phyloP scores from a whole-genome alignment of 1,140 invertebrate species.

The Bactericera cockerelli region DNA sequence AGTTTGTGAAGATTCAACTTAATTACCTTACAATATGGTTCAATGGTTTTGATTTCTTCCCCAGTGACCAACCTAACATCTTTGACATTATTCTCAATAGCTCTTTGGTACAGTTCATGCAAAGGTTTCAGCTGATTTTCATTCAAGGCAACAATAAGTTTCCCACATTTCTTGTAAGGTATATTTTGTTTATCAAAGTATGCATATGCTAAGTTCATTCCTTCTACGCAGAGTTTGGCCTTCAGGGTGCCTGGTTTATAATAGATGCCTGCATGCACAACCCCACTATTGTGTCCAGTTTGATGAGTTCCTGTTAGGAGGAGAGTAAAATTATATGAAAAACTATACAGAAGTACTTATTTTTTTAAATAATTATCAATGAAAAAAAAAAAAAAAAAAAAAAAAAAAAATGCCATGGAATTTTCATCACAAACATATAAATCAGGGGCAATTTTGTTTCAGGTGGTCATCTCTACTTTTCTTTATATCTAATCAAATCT shows the following conservation, averaged over 20 bases:
- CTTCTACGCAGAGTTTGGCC: slow-evolving; percentile 76
- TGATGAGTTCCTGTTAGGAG: slow-evolving; percentile 59
- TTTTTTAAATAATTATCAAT: too few species aligned
- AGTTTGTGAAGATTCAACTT: too few species aligned
- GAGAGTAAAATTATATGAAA: too few species aligned
- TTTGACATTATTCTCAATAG: slow-evolving; percentile 70
- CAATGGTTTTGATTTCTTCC: slow-evolving; percentile 62
- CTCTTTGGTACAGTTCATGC: slow-evolving; percentile 61
- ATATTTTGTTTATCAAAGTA: slow-evolving; percentile 80
- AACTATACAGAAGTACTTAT: too few species aligned
- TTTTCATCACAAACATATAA: too few species aligned
- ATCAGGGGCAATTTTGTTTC: too few species aligned
- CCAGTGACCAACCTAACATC: slow-evolving; percentile 65
- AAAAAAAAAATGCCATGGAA: too few species aligned
- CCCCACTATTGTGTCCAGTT: slow-evolving; percentile 80
- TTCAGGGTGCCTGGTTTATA: slow-evolving; percentile 92
- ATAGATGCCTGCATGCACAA: slow-evolving; percentile 45
- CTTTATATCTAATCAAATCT: too few species aligned
- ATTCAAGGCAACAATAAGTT: slow-evolving; percentile 79
- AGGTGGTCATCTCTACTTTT: too few species aligned
- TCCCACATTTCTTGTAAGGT: slow-evolving; percentile 90
- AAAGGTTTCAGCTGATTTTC: slow-evolving; percentile 56
- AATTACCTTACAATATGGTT: slow-evolving; percentile 72
- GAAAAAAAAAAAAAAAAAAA: too few species aligned
- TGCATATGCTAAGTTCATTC: slow-evolving; percentile 65